These are phyloP conservation scores for Himalopsyche kuldschensis DNA, from an alignment of 2,888 invertebrate species.

Conservation along the genomic window DNA sequence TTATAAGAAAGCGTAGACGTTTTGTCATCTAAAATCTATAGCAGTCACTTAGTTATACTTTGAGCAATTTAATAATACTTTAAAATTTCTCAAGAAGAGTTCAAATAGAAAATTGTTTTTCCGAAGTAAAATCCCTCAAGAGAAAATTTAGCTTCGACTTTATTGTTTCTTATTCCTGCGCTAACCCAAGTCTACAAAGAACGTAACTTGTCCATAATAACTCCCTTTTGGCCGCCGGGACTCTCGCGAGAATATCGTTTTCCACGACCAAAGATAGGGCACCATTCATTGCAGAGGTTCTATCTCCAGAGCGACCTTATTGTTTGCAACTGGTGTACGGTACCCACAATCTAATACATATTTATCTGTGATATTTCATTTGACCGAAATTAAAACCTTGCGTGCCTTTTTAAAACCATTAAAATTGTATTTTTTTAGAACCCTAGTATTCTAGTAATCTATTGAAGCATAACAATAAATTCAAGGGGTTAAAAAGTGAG, in stretches of 20 bases:
- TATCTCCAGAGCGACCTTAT: neutral
- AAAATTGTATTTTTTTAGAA: too few relatives aligned
- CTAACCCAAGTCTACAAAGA: neutral
- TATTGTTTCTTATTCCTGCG: neutral
- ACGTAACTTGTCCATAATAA: constrained; percentile 7
- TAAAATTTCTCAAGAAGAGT: neutral
- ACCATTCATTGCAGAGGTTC: neutral
- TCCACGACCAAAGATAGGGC: neutral
- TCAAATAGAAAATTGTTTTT: neutral
- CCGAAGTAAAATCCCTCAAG: neutral
- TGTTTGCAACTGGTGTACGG: neutral
- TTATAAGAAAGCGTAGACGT: too few relatives aligned
- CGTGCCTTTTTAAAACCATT: too few relatives aligned
- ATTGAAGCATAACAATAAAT: too few relatives aligned
- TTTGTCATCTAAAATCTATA: too few relatives aligned
- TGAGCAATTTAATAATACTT: too few relatives aligned
- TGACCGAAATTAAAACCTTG: too few relatives aligned
- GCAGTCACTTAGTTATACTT: too few relatives aligned
- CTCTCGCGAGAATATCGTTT: neutral
- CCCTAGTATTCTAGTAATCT: too few relatives aligned
- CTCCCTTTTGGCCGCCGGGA: neutral
- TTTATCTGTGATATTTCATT: neutral
- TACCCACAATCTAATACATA: neutral
- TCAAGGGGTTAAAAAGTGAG: too few relatives aligned
- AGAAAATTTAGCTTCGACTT: neutral